These are phyloP conservation scores for Gymnoscelis rufifasciata DNA, from an alignment of 2,888 invertebrate genomes.

Conservation along the genomic window DNA sequence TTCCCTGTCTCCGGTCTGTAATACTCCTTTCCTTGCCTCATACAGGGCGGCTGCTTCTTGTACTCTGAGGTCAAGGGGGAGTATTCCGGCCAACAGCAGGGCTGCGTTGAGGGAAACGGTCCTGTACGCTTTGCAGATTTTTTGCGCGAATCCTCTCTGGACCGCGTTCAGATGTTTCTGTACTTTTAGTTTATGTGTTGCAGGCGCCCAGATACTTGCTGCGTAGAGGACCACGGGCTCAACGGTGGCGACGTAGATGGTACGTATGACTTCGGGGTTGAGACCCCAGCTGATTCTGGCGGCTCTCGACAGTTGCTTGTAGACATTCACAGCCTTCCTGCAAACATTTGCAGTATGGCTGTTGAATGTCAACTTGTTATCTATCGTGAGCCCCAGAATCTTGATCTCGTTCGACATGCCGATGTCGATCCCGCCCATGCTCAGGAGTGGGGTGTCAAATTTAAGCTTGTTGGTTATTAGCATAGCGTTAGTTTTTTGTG, in stretches of 20 bases:
- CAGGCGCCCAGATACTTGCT: not conserved
- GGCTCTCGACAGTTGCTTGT: not conserved
- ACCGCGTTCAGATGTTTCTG: slow-evolving; percentile 1
- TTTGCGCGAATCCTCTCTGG: not conserved
- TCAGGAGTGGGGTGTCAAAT: not conserved
- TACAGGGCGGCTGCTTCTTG: not conserved
- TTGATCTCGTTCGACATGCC: slow-evolving; percentile 1
- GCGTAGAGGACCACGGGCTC: no score
- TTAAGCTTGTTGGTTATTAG: not conserved
- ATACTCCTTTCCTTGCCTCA: not conserved
- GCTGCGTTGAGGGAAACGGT: not conserved
- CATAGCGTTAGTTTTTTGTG: not conserved
- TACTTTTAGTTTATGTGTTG: not conserved
- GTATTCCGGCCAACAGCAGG: no score
- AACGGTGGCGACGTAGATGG: no score
- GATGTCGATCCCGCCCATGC: not conserved
- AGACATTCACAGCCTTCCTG: not conserved
- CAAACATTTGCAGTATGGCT: not conserved
- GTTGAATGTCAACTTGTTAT: not conserved
- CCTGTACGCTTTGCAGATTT: not conserved
- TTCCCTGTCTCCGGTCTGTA: not conserved
- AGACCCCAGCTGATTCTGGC: no score
- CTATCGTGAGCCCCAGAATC: slow-evolving; percentile 5
- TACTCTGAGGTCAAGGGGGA: no score
- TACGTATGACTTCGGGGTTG: no score